Evolutionary conservation across 2,113 vertebrate genomes (phyloP), one percentile per base, ranked within the genome.

Genomic region (Scortum barcoo): DNA sequence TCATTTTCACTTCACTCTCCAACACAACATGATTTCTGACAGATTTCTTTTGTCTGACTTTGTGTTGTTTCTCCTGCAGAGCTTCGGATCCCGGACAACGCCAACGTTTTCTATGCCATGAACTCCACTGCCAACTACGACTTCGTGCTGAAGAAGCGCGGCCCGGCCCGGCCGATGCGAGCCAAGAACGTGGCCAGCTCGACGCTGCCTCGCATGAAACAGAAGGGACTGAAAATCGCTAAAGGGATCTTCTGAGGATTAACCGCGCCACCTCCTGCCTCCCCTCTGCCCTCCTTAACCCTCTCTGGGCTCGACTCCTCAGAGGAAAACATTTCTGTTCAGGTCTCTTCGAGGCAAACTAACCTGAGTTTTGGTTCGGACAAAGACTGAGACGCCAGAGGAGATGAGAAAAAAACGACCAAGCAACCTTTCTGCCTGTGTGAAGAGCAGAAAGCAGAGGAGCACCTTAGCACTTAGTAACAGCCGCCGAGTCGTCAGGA

Each of bases 61-160:
- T 9, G 7, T 65, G 12, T 46, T 28, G 19, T 38, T 0, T 46
- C 40, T 42, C 14, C 46, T 1, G 22, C 81, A 99, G 98, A 99
- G 88, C 95, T 99, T 68, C 98, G 97, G 78, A 99, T 99, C 87
- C 98, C 98, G 0, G 97, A 99, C 93, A 99, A 99, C 0, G 98
- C 98, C 93, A 99, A 99, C 0, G 98, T 99, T 81, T 99, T 99
- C 95, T 99, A 99, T 0, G 98, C 98, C 94, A 99, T 99, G 98
- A 99, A 99, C 96, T 99, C 98, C 0, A 94, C 97, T 0, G 98
- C 97, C 95, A 99, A 99, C 94, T 99, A 99, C 0, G 97, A 99
- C 96, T 99, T 99, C 0, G 96, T 99, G 78, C 95, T 99, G 57
- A 98, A 97, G 95, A 99, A 96, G 90, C 94, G 98, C 2, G 96